A percentile compares a stretch with the other conserved stretches of the same genome.
Evolutionary conservation across 2,113 vertebrate genomes (phyloP).

Genomic region (Apteryx owenii): DNA sequence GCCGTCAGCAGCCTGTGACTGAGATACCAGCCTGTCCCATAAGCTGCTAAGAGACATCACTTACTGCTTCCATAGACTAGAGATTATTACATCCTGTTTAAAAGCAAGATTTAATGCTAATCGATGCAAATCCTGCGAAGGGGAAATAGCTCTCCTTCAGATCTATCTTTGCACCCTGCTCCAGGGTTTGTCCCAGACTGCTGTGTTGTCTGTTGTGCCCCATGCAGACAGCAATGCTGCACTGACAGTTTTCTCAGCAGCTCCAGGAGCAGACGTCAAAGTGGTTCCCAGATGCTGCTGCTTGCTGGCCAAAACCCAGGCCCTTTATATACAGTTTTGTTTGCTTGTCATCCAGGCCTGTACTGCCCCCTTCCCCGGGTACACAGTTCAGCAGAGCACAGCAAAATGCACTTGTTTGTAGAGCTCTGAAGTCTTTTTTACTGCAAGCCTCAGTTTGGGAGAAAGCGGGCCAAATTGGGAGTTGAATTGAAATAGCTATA

Average conservation of each 20-base stretch:
- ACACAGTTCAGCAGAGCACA: neutral
- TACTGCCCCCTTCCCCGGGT: neutral
- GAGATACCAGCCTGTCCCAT: neutral
- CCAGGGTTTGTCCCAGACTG: neutral
- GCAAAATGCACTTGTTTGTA: neutral
- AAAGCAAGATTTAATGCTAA: neutral
- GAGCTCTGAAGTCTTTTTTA: neutral
- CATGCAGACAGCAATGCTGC: neutral
- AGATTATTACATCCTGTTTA: neutral
- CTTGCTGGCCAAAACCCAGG: neutral
- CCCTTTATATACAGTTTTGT: fast-evolving
- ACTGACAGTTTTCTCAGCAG: neutral
- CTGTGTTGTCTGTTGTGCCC: neutral
- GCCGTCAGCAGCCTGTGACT: neutral
- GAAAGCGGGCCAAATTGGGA: neutral
- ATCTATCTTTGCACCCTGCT: neutral
- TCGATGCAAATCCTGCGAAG: neutral
- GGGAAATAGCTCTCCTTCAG: neutral
- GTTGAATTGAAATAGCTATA: neutral
- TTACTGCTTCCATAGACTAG: neutral
- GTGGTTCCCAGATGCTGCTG: neutral
- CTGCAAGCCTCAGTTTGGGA: neutral
- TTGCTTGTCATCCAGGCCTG: neutral
- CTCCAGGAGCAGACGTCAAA: neutral
- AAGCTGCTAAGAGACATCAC: neutral